Evolutionary conservation across 2,888 invertebrate genomes (phyloP).

Genomic region (Listrodromus nycthemerus): DNA sequence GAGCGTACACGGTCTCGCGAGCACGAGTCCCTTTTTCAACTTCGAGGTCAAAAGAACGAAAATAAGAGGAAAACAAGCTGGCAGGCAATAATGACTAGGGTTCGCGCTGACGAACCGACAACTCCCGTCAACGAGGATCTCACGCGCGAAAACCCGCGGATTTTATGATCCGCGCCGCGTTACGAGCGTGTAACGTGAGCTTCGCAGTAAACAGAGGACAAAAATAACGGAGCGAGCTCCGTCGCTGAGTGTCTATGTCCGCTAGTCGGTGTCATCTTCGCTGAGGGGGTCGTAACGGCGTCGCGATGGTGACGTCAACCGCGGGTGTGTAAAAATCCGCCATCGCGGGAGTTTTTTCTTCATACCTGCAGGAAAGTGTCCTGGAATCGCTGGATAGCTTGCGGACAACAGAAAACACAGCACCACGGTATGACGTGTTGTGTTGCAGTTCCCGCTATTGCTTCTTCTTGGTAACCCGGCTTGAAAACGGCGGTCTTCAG

Average conservation of each 20-base stretch:
- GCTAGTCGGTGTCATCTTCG: conserved; percentile 39
- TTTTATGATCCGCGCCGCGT: conserved; percentile 46
- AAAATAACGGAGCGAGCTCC: conserved; percentile 21
- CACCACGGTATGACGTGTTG: not conserved
- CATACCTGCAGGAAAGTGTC: conserved; percentile 40
- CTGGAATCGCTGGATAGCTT: conserved; percentile 26
- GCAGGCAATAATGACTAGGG: conserved; percentile 38
- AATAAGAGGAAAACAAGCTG: not conserved
- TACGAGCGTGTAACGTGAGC: conserved; percentile 59
- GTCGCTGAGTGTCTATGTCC: conserved; percentile 26
- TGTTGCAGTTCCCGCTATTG: conserved; percentile 20
- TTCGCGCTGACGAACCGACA: conserved; percentile 10
- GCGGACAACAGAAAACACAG: conserved; percentile 9
- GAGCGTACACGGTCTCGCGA: not conserved
- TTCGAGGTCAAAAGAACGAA: not conserved
- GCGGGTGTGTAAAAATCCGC: conserved; percentile 15
- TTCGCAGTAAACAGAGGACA: conserved; percentile 22
- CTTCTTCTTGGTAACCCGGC: conserved; percentile 8
- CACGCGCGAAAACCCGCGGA: conserved; percentile 41
- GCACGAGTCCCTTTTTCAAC: not conserved
- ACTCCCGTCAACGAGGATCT: conserved; percentile 44
- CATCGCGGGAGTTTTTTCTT: conserved; percentile 60
- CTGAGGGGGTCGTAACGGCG: conserved; percentile 39
- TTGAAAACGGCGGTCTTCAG: conserved; percentile 42
- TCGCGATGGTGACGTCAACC: conserved; percentile 27